Evolutionary conservation across 2,888 invertebrate genomes (phyloP).

Genomic region (Drosophila emarginata): DNA sequence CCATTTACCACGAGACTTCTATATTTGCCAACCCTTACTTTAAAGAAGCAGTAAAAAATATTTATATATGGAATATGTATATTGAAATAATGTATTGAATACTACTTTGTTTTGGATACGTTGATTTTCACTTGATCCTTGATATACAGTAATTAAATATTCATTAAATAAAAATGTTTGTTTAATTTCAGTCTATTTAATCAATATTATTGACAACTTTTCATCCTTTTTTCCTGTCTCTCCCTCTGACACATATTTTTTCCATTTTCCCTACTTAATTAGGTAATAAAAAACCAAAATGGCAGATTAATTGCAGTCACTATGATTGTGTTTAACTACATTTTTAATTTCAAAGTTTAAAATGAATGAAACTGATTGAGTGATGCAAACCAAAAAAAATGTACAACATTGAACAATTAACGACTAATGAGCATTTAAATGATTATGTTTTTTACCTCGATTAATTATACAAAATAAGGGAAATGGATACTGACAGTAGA

Average conservation of each 20-base stretch:
- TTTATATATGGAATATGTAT: too few relatives aligned
- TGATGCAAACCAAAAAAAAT: background rate
- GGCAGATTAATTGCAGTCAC: slow-evolving; percentile 65
- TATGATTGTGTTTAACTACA: slow-evolving; percentile 40
- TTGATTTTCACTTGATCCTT: too few relatives aligned
- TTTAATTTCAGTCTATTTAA: slow-evolving; percentile 62
- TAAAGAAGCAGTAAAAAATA: too few relatives aligned
- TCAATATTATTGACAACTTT: slow-evolving; percentile 68
- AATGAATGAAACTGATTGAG: background rate
- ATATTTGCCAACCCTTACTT: too few relatives aligned
- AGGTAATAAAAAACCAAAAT: slow-evolving; percentile 44
- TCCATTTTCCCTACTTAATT: background rate
- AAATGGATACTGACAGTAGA: background rate
- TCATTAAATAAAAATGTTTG: too few relatives aligned
- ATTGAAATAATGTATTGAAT: too few relatives aligned
- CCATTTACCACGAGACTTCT: too few relatives aligned
- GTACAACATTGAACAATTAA: background rate
- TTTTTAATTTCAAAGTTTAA: slow-evolving; percentile 14
- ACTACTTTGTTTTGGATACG: too few relatives aligned
- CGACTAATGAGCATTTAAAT: background rate
- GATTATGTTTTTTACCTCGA: background rate
- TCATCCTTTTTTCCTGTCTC: background rate
- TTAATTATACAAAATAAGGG: background rate
- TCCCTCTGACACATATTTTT: background rate
- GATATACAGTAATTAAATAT: too few relatives aligned